phyloP scores from a whole-genome alignment of 2,888 invertebrate genomes.

The Liodrosophila aerea region DNA sequence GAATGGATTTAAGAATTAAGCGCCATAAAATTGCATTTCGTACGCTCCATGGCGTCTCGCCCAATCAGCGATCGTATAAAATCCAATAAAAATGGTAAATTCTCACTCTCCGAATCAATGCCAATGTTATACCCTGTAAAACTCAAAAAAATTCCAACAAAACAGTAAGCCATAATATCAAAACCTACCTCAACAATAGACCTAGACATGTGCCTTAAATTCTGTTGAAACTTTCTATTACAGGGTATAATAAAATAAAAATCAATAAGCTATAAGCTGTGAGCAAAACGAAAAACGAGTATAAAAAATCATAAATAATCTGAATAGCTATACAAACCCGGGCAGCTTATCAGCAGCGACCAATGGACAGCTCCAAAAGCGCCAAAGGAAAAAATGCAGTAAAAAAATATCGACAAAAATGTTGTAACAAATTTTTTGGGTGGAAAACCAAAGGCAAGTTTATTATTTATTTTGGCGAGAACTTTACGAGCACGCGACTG shows the following conservation, averaged over 20 bases:
- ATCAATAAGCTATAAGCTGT: conserved; percentile 22
- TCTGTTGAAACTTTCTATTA: background rate
- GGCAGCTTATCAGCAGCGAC: conserved; percentile 60
- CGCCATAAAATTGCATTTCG: conserved; percentile 77
- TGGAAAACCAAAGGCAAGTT: conserved; percentile 54
- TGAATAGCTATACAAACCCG: conserved; percentile 32
- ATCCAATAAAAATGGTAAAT: conserved; percentile 25
- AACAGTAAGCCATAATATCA: too few relatives aligned
- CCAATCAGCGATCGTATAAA: conserved; percentile 52
- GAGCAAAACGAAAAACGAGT: conserved; percentile 20
- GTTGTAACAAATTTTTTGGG: conserved; percentile 42
- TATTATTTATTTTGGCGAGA: conserved; percentile 77
- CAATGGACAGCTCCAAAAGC: conserved; percentile 46
- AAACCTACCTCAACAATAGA: too few relatives aligned
- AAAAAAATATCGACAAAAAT: conserved; percentile 20
- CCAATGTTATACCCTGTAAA: conserved; percentile 1
- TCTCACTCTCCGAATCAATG: too few relatives aligned
- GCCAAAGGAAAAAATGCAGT: conserved; percentile 17
- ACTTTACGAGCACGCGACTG: conserved; percentile 66
- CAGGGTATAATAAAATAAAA: conserved; percentile 38
- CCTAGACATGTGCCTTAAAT: too few relatives aligned
- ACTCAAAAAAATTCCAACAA: too few relatives aligned
- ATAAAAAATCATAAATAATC: conserved; percentile 71
- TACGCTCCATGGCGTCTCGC: conserved; percentile 5
- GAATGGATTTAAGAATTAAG: conserved; percentile 73